Base-by-base conservation (phyloP, 1,140 invertebrate genomes). In the Andrena cerasifolii region DNA sequence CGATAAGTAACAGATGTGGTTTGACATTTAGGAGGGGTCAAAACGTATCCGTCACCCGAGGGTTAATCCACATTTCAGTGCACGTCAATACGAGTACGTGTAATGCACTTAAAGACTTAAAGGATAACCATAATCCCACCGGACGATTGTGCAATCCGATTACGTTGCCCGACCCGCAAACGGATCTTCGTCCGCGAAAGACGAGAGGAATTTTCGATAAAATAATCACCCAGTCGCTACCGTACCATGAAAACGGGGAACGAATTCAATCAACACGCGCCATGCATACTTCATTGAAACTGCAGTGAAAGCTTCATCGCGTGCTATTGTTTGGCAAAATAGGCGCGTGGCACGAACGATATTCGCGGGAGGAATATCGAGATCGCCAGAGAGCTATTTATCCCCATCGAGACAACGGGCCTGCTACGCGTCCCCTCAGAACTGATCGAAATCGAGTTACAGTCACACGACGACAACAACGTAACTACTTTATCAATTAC, bases 211-310 rank as follows among this genome's bases (percentile, higher is more conserved):
- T 70, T 59, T 59, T 45, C 24, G 12, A 6, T 16, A 24, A 21
- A 43, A 12, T n/a, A 12, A 5, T 24, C n/a, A 26, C 5, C 1
- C 8, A 56, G 12, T 40, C 18, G 43, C 4, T 16, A 8, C 28
- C 18, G 1, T 18, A 49, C 18, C 47, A 10, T 18, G 14, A 12
- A 54, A 54, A 18, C 28, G 61, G 21, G n/a, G 16, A 58, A 65
- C 49, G 43, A 65, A 58, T 66, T 79, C 53, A 74, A 79, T 75
- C 67, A 79, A 78, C 67, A 33, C 18, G 1, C 28, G 12, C 21
- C 31, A 0, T 51, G 21, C 43, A n/a, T 26, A 49, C 26, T 40
- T 28, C 40, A 56, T 56, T 33, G 58, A 77, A 70, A 68, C 28
- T 3, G 5, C 28, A 31, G 24, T 31, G 21, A 43, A 31, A 28